Base-by-base conservation (phyloP, 1,140 invertebrate species). In the Bombus impatiens region DNA sequence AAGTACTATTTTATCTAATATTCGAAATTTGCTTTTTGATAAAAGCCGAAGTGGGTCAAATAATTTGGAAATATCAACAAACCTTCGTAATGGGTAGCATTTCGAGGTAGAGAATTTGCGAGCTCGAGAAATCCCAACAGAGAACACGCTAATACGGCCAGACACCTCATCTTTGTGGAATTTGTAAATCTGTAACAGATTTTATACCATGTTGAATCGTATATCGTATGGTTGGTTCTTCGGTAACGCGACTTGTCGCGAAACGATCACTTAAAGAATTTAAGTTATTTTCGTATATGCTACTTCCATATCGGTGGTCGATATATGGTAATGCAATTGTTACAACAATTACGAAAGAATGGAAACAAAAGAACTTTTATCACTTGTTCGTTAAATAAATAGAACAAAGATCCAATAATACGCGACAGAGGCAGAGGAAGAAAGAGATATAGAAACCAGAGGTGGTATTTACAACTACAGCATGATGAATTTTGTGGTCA, bases 71-170 rank as follows among this genome's bases (percentile, higher is more conserved):
- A 70, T 67, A 35, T 59, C 79, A 83, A 75, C 65, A 3, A 67
- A 92, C 92, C 92, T 92, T 92, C 92, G 70, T 92, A 91, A 57
- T 84, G 40, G 15, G 65, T 87, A 22, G 92, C 86, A 42, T 82
- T 86, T 53, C 75, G 83, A 32, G 15, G 78, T 3, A 92, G 32
- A 0, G 89, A 59, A 37, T 57, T 53, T 13, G 76, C 78, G 28
- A 37, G 8, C 3, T 75, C 32, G 13, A 37, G 76, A 62, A 89
- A 42, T 76, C 37, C 72, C 5, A 78, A 35, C 1, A 90, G 53
- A n/a, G 44, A 42, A 65, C 53, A 92, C 44, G 89, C 5, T 44
- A 91, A 59, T 25, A 84, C 6, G 15, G 77, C 37, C 25, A 59
- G 77, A 28, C 12, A 70, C 25, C 84, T 90, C 90, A 91, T 92